A percentile compares a stretch with the other conserved stretches of the same genome.
These are phyloP conservation scores for Megaustenia siamemsis DNA, from an alignment of 2,888 invertebrate genomes.

Conservation along the genomic window DNA sequence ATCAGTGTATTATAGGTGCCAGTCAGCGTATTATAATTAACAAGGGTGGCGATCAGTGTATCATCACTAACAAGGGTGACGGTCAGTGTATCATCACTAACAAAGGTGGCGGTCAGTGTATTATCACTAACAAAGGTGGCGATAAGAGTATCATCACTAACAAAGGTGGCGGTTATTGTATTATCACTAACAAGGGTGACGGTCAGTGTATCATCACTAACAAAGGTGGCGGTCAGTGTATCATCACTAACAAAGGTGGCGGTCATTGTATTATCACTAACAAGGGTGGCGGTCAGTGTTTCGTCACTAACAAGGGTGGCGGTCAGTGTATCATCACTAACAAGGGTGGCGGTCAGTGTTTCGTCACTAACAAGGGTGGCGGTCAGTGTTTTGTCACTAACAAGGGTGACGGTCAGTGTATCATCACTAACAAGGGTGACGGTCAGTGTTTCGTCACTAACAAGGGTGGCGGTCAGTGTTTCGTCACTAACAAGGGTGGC, in stretches of 20 bases:
- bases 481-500: slow-evolving; percentile 1
- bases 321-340: not conserved
- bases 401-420: not conserved
- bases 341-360: not conserved
- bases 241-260: not conserved
- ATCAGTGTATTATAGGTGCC: not conserved
- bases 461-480: not conserved
- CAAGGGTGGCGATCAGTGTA: not conserved
- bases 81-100: not conserved
- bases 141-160: not conserved
- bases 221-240: not conserved
- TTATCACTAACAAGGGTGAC: not conserved
- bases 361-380: not conserved
- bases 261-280: not conserved
- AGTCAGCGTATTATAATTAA: not conserved
- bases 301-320: not conserved
- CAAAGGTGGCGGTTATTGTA: not conserved
- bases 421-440: not conserved
- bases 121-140: not conserved
- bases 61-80: not conserved
- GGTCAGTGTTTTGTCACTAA: not conserved
- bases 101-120: not conserved
- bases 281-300: not conserved
- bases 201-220: not conserved
- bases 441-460: not conserved